These are phyloP conservation scores for Cyprinella venusta DNA, from an alignment of 2,797 vertebrate genomes.

Conservation along the genomic window DNA sequence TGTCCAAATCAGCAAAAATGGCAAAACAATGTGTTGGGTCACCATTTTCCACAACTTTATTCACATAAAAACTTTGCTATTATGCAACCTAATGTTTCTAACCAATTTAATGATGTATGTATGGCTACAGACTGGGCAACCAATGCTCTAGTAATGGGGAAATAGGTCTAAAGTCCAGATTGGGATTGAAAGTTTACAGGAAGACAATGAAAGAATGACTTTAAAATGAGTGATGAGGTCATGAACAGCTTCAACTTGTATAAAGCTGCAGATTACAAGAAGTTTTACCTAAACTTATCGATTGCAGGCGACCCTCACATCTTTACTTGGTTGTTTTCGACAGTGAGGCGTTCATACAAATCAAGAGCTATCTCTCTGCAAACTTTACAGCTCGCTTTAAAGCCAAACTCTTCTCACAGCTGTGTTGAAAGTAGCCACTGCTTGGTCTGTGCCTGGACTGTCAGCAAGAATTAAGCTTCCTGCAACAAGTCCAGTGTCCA, in stretches of 20 bases:
- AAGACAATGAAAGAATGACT: neutral
- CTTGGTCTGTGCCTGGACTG: neutral
- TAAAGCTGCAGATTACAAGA: neutral
- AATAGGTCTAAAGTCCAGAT: neutral
- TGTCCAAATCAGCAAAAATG: constrained; percentile 11
- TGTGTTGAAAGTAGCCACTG: constrained; percentile 31
- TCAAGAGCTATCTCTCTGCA: constrained; percentile 35
- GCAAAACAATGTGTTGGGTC: constrained; percentile 12
- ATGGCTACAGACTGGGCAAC: neutral
- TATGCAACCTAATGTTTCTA: constrained; percentile 9
- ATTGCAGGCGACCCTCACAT: neutral
- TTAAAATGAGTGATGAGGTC: neutral
- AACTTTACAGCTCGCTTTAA: constrained; percentile 19
- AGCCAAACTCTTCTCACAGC: constrained; percentile 9
- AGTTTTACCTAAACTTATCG: neutral
- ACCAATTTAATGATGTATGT: constrained; percentile 13
- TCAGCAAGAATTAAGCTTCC: constrained; percentile 36
- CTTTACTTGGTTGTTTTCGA: constrained; percentile 14
- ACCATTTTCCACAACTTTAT: constrained; percentile 31
- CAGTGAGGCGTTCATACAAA: constrained; percentile 33
- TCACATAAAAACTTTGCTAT: constrained; percentile 2
- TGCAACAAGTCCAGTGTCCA: constrained; percentile 33
- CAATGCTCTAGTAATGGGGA: neutral
- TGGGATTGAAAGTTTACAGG: neutral
- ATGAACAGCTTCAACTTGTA: neutral